A percentile compares a stretch with the other conserved stretches of the same genome.
phyloP scores from a whole-genome alignment of 2,888 invertebrate species.

The Ichneumoninae sp. region DNA sequence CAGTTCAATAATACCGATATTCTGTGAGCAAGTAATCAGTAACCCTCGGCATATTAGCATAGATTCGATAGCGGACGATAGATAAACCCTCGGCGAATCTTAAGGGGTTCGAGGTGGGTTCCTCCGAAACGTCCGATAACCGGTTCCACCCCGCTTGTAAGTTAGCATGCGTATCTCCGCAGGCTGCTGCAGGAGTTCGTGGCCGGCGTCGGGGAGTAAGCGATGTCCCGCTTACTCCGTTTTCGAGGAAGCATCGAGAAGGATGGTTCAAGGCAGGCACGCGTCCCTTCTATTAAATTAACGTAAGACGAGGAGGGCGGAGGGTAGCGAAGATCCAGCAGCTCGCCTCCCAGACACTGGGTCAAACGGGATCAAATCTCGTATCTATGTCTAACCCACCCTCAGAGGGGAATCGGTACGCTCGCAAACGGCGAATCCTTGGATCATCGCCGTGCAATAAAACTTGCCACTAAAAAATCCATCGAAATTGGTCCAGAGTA shows the following conservation, averaged over 20 bases:
- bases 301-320: conserved; percentile 75
- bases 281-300: conserved; percentile 83
- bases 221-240: conserved; percentile 10
- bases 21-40: conserved; percentile 73
- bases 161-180: conserved; percentile 76
- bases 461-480: too few relatives aligned
- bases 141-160: conserved; percentile 74
- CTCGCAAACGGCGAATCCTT: neutral
- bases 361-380: conserved; percentile 76
- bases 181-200: conserved; percentile 37
- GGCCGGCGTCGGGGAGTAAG: conserved; percentile 11
- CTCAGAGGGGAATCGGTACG: neutral
- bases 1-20: conserved; percentile 74
- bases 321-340: conserved; percentile 72
- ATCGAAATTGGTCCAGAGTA: too few relatives aligned
- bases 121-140: conserved; percentile 78
- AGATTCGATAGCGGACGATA: conserved; percentile 76
- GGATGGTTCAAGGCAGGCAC: conserved; percentile 78
- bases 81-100: conserved; percentile 77
- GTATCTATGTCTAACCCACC: conserved; percentile 41
- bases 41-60: conserved; percentile 75
- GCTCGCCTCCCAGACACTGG: conserved; percentile 71
- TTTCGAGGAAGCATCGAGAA: conserved; percentile 62
- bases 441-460: neutral
- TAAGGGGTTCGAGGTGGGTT: conserved; percentile 74